Percentiles rank a stretch among this genome's conserved stretches.
Conservation (phyloP, 2,113 vertebrate genomes). For the Equus quagga region DNA sequence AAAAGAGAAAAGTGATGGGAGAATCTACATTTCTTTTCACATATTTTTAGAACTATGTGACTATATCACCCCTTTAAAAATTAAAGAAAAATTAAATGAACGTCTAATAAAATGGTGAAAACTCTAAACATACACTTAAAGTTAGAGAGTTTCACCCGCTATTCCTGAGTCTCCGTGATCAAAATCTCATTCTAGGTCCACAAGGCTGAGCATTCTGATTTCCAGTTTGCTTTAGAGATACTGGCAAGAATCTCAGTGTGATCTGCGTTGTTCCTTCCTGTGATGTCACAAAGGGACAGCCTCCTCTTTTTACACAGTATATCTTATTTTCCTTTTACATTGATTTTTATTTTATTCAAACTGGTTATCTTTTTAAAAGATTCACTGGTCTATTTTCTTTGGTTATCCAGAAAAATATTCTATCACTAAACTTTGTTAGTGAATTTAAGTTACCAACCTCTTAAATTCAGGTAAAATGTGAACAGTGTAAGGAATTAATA, state of each 20-base stretch:
- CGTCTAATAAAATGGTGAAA: not conserved
- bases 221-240: not conserved
- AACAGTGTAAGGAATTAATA: constrained; percentile 33
- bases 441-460: constrained; percentile 33
- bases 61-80: not conserved
- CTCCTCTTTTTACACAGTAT: not conserved
- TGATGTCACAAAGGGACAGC: not conserved
- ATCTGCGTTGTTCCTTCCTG: not conserved
- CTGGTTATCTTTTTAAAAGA: not conserved
- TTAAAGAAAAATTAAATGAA: not conserved
- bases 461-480: constrained; percentile 60
- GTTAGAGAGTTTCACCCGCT: not conserved
- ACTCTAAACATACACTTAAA: not conserved
- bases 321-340: constrained; percentile 23
- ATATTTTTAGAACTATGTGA: not conserved
- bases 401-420: constrained; percentile 39
- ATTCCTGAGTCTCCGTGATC: not conserved
- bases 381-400: not conserved
- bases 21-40: not conserved
- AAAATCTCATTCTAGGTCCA: not conserved
- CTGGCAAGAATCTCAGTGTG: not conserved
- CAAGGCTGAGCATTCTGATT: not conserved
- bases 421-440: not conserved
- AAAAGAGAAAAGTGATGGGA: not conserved
- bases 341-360: not conserved